Base-by-base conservation (phyloP, 2,888 invertebrate species). In the Neoscelio sp. region DNA sequence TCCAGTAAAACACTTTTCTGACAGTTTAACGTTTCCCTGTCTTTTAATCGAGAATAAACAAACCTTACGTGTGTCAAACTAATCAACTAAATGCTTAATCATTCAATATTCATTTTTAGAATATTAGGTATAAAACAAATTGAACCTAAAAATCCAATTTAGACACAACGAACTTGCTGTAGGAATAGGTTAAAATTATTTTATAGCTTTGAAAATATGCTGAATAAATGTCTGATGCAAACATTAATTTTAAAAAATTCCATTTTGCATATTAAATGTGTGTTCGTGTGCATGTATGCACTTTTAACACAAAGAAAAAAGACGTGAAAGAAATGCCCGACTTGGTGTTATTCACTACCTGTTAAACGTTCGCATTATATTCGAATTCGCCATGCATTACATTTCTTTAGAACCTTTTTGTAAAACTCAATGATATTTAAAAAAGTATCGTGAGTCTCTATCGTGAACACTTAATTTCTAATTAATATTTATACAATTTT, bases 1-100 rank as follows among this genome's bases (percentile, higher is more conserved):
- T 23, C 33, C 40, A 40, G 40, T 58, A 58, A 58, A 58, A 28
- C 42, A 42, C 15, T 40, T 15, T 26, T 15, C 18, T 10, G 35
- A 54, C 23, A 35, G 26, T 52, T 35, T 26, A 5, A 26, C 26
- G 26, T 26, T 26, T 26, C 7, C 26, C 26, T 26, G 7, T 7
- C 7, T 26, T 52, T 52, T 18, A 10, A 52, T 33, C 52, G 52
- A 6, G 17, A 46, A 23, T 10, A 17, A n/a, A 10, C 17, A 5
- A 12, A 15, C 1, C 38, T 38, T 15, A 15, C 38, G 38, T 13
- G 38, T 38, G 38, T 38, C 12, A 38, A 5, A 8, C 8, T 28
- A 5, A 28, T 7, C 28, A 13, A 6, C 38, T 38, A 38, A 15
- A 38, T 15, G 38, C 38, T 38, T 15, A 15, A 38, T 38, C 38